Evolutionary conservation across 2,113 vertebrate genomes (phyloP).

Genomic region (Eonycteris spelaea): DNA sequence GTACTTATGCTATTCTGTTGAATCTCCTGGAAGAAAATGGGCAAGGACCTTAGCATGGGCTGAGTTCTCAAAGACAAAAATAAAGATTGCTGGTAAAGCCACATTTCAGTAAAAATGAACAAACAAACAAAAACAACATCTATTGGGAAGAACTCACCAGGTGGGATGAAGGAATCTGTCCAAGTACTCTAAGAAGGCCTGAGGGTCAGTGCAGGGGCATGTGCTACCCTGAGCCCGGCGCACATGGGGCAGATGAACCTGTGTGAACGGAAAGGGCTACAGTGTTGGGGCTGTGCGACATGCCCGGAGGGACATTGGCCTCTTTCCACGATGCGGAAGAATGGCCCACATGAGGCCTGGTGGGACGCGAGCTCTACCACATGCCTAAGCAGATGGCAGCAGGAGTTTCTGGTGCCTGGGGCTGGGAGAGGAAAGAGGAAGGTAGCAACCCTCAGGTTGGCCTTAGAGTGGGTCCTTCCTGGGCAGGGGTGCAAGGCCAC

Average conservation of each 20-base stretch:
- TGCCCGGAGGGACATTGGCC: fast-evolving
- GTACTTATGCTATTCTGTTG: background rate
- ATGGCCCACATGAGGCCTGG: fast-evolving
- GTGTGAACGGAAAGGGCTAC: too few species aligned
- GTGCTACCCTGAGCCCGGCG: background rate
- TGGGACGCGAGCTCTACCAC: fast-evolving
- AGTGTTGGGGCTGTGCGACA: background rate
- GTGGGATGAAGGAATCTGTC: background rate
- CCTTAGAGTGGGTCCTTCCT: fast-evolving
- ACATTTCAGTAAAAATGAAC: background rate
- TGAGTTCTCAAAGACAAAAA: background rate
- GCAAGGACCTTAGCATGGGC: background rate
- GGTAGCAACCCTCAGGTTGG: background rate
- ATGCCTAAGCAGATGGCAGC: fast-evolving
- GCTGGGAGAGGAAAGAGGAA: background rate
- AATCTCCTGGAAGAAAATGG: background rate
- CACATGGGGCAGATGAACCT: too few species aligned
- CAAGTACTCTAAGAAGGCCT: background rate
- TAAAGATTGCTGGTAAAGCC: background rate
- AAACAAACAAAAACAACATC: too few species aligned
- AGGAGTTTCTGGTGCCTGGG: fast-evolving
- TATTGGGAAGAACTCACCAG: too few species aligned
- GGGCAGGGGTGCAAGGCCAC: too few species aligned
- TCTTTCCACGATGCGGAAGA: too few species aligned
- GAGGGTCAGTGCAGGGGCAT: background rate